Conservation (phyloP, 2,888 invertebrate genomes). For the Herminia tarsipennalis region DNA sequence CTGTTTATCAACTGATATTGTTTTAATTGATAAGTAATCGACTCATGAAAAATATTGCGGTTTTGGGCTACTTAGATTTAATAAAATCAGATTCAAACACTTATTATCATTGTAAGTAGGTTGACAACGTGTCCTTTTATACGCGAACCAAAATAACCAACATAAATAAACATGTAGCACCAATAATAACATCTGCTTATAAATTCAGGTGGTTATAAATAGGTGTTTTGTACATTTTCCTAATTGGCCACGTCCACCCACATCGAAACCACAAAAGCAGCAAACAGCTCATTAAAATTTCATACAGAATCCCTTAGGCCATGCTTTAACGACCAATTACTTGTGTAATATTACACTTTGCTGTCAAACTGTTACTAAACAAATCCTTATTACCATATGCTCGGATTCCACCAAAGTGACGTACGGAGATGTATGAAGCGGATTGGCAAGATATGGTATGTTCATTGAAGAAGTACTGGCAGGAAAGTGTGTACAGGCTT, state of each 20-base stretch:
- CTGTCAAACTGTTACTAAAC: conserved; percentile 31
- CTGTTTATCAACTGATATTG: too few species aligned
- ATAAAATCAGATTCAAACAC: too few species aligned
- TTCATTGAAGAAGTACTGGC: too few species aligned
- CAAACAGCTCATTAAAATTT: conserved; percentile 73
- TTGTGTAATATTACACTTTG: conserved; percentile 65
- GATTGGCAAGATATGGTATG: background rate
- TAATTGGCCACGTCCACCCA: conserved; percentile 67
- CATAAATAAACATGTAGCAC: background rate
- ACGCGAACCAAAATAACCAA: too few species aligned
- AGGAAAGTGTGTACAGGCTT: too few species aligned
- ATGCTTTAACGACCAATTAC: conserved; percentile 59
- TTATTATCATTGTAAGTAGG: too few species aligned
- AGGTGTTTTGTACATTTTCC: conserved; percentile 21
- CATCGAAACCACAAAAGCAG: conserved; percentile 59
- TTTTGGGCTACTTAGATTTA: too few species aligned
- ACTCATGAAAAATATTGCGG: too few species aligned
- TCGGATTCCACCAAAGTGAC: too few species aligned
- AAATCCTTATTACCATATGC: background rate
- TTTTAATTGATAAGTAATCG: too few species aligned
- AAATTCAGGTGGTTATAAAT: conserved; percentile 9
- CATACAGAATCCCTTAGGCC: conserved; percentile 58
- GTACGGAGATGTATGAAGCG: background rate
- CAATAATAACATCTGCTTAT: conserved; percentile 3
- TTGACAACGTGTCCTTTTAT: too few species aligned